phyloP scores from a whole-genome alignment of 2,888 invertebrate species.

The Ormyrus thymus region DNA sequence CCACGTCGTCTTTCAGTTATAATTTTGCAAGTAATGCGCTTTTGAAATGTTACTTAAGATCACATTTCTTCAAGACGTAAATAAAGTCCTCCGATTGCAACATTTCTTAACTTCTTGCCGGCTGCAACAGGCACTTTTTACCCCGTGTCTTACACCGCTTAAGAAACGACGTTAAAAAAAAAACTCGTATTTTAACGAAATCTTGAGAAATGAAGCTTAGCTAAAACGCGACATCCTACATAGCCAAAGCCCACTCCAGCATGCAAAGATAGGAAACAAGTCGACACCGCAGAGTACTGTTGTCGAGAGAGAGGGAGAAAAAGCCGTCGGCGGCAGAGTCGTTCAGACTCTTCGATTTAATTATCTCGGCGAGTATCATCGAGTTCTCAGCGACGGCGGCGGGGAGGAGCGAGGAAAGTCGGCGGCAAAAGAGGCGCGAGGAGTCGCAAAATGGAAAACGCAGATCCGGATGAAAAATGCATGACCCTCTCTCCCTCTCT shows the following conservation, averaged over 20 bases:
- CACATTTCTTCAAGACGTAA: too few relatives aligned
- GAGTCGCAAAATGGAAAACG: constrained; percentile 39
- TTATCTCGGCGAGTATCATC: constrained; percentile 39
- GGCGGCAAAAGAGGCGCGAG: constrained; percentile 22
- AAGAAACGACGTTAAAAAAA: too few relatives aligned
- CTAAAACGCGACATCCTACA: too few relatives aligned
- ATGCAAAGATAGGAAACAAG: not conserved
- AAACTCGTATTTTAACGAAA: too few relatives aligned
- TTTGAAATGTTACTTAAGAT: too few relatives aligned
- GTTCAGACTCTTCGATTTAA: constrained; percentile 21
- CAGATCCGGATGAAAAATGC: constrained; percentile 44
- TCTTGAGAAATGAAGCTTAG: too few relatives aligned
- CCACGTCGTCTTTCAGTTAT: too few relatives aligned
- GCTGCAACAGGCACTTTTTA: too few relatives aligned
- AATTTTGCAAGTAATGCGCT: too few relatives aligned
- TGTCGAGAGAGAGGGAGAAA: not conserved
- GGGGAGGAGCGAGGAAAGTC: not conserved
- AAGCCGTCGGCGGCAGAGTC: not conserved
- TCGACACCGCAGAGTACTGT: not conserved
- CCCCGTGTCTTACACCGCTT: too few relatives aligned
- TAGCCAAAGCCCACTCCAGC: not conserved
- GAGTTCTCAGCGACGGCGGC: not conserved
- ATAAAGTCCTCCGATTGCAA: too few relatives aligned
- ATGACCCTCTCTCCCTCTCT: constrained; percentile 19
- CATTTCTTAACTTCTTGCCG: too few relatives aligned